phyloP scores from a whole-genome alignment of 2,888 invertebrate species.

The Podabrus alpinus region DNA sequence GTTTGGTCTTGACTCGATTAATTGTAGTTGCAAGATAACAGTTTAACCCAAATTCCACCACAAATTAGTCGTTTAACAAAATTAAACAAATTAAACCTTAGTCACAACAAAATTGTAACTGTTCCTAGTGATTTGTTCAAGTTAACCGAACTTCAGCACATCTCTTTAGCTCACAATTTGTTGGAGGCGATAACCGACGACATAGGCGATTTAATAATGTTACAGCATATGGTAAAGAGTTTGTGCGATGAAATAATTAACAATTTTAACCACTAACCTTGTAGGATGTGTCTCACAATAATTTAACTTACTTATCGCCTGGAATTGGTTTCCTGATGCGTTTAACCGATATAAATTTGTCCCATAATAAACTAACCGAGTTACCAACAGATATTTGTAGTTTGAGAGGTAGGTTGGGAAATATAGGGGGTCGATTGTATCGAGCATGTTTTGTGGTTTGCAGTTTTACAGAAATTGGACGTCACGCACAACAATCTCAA shows the following conservation, averaged over 20 bases:
- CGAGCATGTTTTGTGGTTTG: constrained; percentile 35
- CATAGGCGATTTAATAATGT: constrained; percentile 78
- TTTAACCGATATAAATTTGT: constrained; percentile 72
- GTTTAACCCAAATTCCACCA: constrained; percentile 70
- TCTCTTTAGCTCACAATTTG: constrained; percentile 77
- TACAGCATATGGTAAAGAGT: constrained; percentile 68
- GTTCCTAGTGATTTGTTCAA: constrained; percentile 71
- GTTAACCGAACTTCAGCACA: constrained; percentile 69
- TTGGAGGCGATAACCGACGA: constrained; percentile 69
- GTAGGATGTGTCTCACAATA: constrained; percentile 81
- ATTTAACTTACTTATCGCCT: constrained; percentile 71
- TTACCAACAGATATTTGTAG: constrained; percentile 82
- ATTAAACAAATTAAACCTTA: constrained; percentile 69
- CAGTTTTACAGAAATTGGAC: constrained; percentile 74
- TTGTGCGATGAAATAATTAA: constrained; percentile 7
- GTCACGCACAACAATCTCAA: constrained; percentile 73
- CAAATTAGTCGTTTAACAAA: constrained; percentile 73
- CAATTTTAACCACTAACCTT: constrained; percentile 37
- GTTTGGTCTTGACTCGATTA: not conserved
- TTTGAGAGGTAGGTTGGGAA: constrained; percentile 70
- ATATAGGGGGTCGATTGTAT: constrained; percentile 37
- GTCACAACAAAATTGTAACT: constrained; percentile 67
- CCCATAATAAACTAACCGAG: constrained; percentile 74
- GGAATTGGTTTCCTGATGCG: constrained; percentile 85
- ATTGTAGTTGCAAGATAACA: constrained; percentile 82